Conservation (phyloP, 2,888 invertebrate species). For the Lissocephala sabroskyi region DNA sequence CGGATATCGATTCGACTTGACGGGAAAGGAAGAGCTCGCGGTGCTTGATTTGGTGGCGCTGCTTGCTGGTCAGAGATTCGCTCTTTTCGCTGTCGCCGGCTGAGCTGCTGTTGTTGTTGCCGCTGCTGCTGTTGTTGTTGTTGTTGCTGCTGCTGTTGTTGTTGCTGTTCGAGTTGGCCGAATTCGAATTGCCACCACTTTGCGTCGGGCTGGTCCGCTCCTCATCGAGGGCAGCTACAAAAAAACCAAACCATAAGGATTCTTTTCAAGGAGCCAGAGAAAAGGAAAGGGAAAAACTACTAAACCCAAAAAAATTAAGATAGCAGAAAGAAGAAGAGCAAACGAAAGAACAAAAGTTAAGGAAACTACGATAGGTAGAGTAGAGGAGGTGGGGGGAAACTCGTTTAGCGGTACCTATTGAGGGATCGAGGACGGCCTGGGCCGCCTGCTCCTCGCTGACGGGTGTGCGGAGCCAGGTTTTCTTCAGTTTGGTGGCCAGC, state of each 20-base stretch:
- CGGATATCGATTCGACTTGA: conserved; percentile 97
- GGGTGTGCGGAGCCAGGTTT: conserved; percentile 82
- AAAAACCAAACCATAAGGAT: background rate
- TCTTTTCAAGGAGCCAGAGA: conserved; percentile 8
- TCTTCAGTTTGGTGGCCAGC: conserved; percentile 81
- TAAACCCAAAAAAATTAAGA: too few species aligned
- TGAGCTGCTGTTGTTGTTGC: conserved; percentile 44
- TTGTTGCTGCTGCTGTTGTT: conserved; percentile 26
- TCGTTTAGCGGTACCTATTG: conserved; percentile 75
- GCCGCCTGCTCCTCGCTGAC: conserved; percentile 80
- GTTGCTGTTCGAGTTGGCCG: conserved; percentile 46
- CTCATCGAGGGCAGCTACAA: conserved; percentile 80
- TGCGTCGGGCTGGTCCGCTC: conserved; percentile 74
- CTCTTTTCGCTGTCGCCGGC: conserved; percentile 52
- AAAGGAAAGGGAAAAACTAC: too few species aligned
- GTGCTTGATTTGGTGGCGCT: conserved; percentile 96
- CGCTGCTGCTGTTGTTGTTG: conserved; percentile 50
- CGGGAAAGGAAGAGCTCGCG: conserved; percentile 98
- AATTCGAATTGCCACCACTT: conserved; percentile 41
- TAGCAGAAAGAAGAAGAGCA: too few species aligned
- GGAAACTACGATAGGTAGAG: too few species aligned
- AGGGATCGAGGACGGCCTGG: conserved; percentile 79
- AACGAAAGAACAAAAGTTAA: too few species aligned
- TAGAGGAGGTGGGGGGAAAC: too few species aligned
- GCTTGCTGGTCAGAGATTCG: conserved; percentile 84